phyloP scores from a whole-genome alignment of 1,140 invertebrate genomes.

The Diprion similis region DNA sequence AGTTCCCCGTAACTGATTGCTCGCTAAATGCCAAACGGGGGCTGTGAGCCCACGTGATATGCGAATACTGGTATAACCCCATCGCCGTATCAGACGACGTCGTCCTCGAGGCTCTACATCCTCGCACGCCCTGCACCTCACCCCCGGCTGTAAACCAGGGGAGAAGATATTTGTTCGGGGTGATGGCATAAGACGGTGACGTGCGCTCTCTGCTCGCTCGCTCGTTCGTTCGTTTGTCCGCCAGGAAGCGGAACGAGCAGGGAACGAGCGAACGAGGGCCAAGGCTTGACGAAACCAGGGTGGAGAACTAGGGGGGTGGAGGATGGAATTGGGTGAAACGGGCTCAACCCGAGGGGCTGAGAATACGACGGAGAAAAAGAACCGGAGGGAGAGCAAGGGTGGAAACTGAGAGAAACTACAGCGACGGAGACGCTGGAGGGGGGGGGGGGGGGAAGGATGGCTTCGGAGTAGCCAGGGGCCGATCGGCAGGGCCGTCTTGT shows the following conservation, averaged over 20 bases:
- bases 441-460: constrained; percentile 16
- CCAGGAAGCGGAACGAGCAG: constrained; percentile 45
- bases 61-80: neutral
- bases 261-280: constrained; percentile 34
- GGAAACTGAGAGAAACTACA: constrained; percentile 20
- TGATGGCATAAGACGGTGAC: constrained; percentile 62
- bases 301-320: constrained; percentile 31
- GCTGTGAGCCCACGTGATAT: neutral
- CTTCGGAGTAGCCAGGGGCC: constrained; percentile 42
- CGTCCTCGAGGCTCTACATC: neutral
- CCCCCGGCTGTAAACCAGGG: constrained; percentile 28
- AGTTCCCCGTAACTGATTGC: too few species aligned
- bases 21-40: too few species aligned
- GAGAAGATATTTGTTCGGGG: constrained; percentile 57
- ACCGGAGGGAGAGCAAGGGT: constrained; percentile 21
- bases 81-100: too few species aligned
- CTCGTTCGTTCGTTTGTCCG: constrained; percentile 38
- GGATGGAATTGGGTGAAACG: constrained; percentile 11
- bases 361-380: neutral
- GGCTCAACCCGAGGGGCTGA: neutral
- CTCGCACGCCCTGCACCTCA: too few species aligned
- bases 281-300: constrained; percentile 34
- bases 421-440: constrained; percentile 22
- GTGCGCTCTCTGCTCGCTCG: constrained; percentile 46
- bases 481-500: constrained; percentile 28